phyloP scores from a whole-genome alignment of 2,113 vertebrate genomes.

The Urocolius indicus region DNA sequence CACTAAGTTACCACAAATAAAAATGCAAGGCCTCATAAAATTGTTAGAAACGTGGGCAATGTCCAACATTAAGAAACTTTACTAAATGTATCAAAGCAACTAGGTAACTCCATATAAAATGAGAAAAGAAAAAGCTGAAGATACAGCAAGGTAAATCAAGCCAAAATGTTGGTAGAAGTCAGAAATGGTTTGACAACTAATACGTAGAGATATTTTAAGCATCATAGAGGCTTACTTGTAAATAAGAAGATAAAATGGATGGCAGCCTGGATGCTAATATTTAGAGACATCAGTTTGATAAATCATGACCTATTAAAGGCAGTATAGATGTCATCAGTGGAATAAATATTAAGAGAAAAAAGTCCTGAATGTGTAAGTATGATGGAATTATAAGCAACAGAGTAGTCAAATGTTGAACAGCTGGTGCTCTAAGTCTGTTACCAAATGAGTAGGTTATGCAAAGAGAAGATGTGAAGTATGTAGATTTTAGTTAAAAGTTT shows the following conservation, averaged over 20 bases:
- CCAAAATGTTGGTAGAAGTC: neutral
- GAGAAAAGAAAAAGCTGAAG: neutral
- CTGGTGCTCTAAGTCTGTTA: neutral
- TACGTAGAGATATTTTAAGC: neutral
- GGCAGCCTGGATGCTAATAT: neutral
- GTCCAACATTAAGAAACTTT: neutral
- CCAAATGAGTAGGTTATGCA: neutral
- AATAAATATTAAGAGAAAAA: neutral
- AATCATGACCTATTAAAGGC: neutral
- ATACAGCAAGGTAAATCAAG: neutral
- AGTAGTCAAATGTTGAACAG: neutral
- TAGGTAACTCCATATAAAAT: neutral
- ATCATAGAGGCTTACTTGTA: neutral
- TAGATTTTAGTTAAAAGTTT: neutral
- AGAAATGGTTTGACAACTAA: neutral
- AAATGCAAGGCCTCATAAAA: neutral
- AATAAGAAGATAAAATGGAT: neutral
- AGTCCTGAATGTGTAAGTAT: neutral
- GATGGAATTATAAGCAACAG: neutral
- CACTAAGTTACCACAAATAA: neutral
- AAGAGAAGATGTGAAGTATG: neutral
- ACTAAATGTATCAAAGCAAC: neutral
- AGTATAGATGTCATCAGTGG: neutral
- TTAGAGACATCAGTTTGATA: slow-evolving; percentile 22
- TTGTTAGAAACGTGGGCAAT: neutral